Evolutionary conservation across 2,797 vertebrate genomes (phyloP).

Genomic region (Eulemur albifrons): DNA sequence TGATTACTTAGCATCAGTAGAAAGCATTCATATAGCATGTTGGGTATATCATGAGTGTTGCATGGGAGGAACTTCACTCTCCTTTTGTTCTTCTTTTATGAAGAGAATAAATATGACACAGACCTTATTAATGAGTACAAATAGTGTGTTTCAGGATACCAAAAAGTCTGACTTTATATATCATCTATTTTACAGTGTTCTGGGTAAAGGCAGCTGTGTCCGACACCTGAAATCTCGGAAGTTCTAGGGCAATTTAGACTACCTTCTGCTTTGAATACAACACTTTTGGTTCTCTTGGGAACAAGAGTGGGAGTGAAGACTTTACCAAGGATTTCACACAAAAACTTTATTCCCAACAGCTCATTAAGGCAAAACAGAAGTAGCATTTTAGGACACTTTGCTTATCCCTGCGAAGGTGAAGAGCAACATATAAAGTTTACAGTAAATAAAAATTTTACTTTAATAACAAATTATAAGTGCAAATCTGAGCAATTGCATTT

Average conservation of each 20-base stretch:
- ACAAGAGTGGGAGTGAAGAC: background rate
- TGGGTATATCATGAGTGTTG: too few species aligned
- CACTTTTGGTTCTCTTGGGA: background rate
- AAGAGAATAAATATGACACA: background rate
- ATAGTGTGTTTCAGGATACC: background rate
- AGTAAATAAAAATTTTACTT: background rate
- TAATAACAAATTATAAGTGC: background rate
- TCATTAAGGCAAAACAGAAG: background rate
- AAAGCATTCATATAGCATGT: rapidly evolving
- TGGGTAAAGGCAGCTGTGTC: background rate
- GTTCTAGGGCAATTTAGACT: background rate
- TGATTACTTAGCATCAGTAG: background rate
- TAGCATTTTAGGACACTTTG: background rate
- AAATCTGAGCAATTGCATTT: background rate
- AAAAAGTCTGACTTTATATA: background rate
- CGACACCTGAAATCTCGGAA: background rate
- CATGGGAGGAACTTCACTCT: background rate
- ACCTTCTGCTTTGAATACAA: background rate
- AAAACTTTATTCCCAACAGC: background rate
- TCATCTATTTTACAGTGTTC: background rate
- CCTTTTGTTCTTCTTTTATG: background rate
- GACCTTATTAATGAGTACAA: background rate
- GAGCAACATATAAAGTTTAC: background rate
- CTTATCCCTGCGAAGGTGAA: background rate
- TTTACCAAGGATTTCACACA: background rate